A percentile compares a stretch with the other conserved stretches of the same genome.
Conservation (phyloP, 1,140 invertebrate genomes). For the Pinna nobilis region DNA sequence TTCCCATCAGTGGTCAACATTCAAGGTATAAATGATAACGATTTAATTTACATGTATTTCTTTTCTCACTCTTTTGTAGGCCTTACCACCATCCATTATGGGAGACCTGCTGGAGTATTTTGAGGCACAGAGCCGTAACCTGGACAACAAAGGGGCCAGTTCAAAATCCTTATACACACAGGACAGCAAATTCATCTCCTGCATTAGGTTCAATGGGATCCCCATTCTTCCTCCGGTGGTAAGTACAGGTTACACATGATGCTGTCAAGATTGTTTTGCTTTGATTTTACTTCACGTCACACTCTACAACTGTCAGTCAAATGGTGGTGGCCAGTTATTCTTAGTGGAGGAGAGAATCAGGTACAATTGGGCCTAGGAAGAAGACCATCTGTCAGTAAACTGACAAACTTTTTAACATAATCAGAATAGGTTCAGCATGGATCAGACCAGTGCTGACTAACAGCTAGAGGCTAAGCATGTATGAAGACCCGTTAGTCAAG, state of each 20-base stretch:
- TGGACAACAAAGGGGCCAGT: conserved; percentile 53
- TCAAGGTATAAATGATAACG: not conserved
- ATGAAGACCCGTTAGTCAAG: no score
- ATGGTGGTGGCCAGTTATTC: no score
- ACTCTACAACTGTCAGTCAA: not conserved
- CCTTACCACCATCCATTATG: conserved; percentile 55
- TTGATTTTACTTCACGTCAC: not conserved
- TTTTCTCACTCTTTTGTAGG: conserved; percentile 36
- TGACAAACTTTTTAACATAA: no score
- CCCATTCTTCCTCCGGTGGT: conserved; percentile 69
- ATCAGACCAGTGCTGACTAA: no score
- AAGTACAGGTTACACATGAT: conserved; percentile 31
- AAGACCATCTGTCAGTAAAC: no score
- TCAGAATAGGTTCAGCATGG: no score
- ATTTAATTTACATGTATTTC: not conserved
- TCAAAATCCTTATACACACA: conserved; percentile 5
- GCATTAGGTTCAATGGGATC: conserved; percentile 65
- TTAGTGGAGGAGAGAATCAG: no score
- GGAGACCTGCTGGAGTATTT: conserved; percentile 65
- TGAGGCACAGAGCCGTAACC: conserved; percentile 54
- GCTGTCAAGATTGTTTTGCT: not conserved
- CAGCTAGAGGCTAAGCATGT: no score
- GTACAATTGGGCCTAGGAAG: no score
- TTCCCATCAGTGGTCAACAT: not conserved
- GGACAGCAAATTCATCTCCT: conserved; percentile 54